These are phyloP conservation scores for Cataglyphis albicans DNA, from an alignment of 2,888 invertebrate species.

Conservation along the genomic window DNA sequence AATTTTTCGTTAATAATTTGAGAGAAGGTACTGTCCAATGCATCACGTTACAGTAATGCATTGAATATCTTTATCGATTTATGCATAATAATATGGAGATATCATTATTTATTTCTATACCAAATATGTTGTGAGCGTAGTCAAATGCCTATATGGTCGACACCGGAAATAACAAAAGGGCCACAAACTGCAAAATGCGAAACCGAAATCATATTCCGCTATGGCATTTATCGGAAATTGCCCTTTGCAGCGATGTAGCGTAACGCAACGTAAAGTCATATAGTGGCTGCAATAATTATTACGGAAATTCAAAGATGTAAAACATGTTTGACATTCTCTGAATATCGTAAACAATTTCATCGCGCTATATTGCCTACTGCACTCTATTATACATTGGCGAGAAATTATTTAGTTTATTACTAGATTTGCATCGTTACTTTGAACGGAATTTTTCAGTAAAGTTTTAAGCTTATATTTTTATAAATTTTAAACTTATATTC, in stretches of 20 bases:
- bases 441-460: not conserved
- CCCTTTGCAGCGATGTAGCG: conserved; percentile 12
- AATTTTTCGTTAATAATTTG: not conserved
- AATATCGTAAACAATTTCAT: not conserved
- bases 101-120: conserved; percentile 3
- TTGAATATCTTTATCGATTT: not conserved
- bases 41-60: not conserved
- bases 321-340: not conserved
- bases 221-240: conserved; percentile 49
- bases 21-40: conserved; percentile 8
- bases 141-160: not conserved
- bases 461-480: not conserved
- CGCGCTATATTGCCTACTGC: not conserved
- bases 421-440: not conserved
- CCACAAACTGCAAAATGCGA: conserved; percentile 47
- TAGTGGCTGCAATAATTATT: conserved; percentile 23
- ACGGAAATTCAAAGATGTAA: not conserved
- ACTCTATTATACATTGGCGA: not conserved
- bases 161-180: conserved; percentile 61
- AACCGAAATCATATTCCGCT: conserved; percentile 40
- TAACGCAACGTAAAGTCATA: conserved; percentile 16
- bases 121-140: conserved; percentile 31
- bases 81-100: not conserved
- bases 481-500: too few species aligned
- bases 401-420: not conserved